Base-by-base conservation (phyloP, 1,140 invertebrate species). In the Acromyrmex echinatior region DNA sequence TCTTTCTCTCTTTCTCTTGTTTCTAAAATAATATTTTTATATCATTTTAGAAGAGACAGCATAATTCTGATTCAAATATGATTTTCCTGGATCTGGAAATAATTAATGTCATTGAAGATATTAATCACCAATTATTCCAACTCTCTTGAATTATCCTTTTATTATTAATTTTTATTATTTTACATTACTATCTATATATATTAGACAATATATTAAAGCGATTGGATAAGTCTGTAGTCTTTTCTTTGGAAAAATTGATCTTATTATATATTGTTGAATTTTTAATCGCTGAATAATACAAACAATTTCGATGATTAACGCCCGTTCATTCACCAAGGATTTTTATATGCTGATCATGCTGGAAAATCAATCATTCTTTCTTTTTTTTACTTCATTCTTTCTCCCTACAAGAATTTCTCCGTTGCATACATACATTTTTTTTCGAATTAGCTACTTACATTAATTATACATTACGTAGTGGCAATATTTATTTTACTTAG, bases 401-500 rank as follows among this genome's bases (percentile, higher is more conserved):
- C 28, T 31, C 45, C 7, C 39, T 60, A 80, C 28, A 9, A 31
- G 7, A 53, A 25, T 62, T 60, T 82, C 6, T 25, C 45, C n/a
- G 7, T 28, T 45, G 18, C 78, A 82, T 63, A 25, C 80, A 76
- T 39, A 63, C 86, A 51, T 49, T 60, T 28, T 51, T 56, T 51
- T 56, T 88, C 73, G 25, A 73, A 21, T 77, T 76, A 49, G 14
- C 74, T 65, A 79, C 66, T 86, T 88, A 31, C 28, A 31, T 31
- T 31, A 68, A 88, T 78, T 58, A 39, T 39, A 78, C 53, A 18
- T 68, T 86, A 74, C 49, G 35, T 86, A 80, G 18, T 73, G 65
- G 62, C 81, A 88, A 86, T 63, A 78, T 65, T 88, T 86, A 65
- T 86, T 81, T 87, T 18, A 56, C 68, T 80, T 81, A 85, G 73